Percentiles rank a stretch among this genome's conserved stretches.
These are phyloP conservation scores for Drosophila sturtevanti DNA, from an alignment of 1,140 invertebrate genomes.

Conservation along the genomic window DNA sequence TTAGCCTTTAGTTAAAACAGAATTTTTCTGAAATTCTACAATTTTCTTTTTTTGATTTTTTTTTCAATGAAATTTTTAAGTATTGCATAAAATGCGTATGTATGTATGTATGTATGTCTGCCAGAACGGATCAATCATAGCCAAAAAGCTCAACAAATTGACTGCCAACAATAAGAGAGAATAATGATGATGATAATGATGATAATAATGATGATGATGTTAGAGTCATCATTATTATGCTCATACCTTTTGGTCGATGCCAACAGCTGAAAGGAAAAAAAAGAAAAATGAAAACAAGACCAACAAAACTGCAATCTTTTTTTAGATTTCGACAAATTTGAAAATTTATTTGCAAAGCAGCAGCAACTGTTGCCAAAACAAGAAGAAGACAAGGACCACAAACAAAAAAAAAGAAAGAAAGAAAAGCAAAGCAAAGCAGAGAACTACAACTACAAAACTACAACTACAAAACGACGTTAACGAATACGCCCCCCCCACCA, in stretches of 20 bases:
- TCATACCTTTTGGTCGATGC: constrained; percentile 64
- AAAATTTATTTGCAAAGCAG: constrained; percentile 75
- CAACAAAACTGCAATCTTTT: constrained; percentile 69
- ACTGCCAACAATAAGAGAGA: constrained; percentile 52
- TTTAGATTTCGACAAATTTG: constrained; percentile 80
- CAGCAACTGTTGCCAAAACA: constrained; percentile 70
- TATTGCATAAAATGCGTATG: constrained; percentile 50
- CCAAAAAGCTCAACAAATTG: constrained; percentile 44
- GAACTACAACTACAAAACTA: too few species aligned
- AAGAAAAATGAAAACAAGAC: too few species aligned
- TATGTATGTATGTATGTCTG: constrained; percentile 30
- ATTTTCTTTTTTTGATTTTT: not conserved
- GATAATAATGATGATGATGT: constrained; percentile 36
- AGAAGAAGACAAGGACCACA: constrained; percentile 38
- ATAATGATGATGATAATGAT: constrained; percentile 28
- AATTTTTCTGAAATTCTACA: not conserved
- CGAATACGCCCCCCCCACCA: too few species aligned
- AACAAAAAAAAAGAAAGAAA: constrained; percentile 23
- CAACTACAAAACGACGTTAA: too few species aligned
- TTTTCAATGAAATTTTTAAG: not conserved
- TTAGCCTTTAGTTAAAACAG: not conserved
- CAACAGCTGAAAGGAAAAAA: constrained; percentile 74
- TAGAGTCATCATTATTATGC: constrained; percentile 69
- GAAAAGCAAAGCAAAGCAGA: not conserved
- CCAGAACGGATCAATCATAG: constrained; percentile 74